These are phyloP conservation scores for Stegodyphus dumicola DNA, from an alignment of 1,140 invertebrate species.

Conservation along the genomic window DNA sequence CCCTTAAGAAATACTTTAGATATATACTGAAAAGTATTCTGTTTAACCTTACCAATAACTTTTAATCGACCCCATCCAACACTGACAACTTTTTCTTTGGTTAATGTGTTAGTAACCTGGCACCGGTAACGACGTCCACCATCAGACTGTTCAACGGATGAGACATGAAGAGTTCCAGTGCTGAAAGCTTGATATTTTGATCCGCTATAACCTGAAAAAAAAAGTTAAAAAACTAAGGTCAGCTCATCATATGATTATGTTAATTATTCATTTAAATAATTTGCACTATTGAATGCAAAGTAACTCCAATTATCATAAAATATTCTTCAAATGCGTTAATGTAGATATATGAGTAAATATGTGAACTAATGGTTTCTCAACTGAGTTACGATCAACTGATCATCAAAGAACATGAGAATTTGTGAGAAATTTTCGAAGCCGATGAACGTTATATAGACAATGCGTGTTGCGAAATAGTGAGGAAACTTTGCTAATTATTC, in stretches of 20 bases:
- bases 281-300: neutral
- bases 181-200: constrained; percentile 58
- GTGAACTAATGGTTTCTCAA: too few species aligned
- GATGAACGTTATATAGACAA: too few species aligned
- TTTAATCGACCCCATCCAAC: constrained; percentile 56
- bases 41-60: constrained; percentile 44
- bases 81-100: constrained; percentile 54
- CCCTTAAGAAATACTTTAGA: too few species aligned
- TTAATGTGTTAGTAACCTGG: constrained; percentile 59
- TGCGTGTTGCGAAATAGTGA: too few species aligned
- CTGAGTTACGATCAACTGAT: too few species aligned
- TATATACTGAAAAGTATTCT: neutral
- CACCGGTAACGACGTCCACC: constrained; percentile 58
- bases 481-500: too few species aligned
- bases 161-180: constrained; percentile 59
- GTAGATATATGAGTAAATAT: too few species aligned
- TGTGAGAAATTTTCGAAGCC: too few species aligned
- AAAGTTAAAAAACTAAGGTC: neutral
- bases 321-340: too few species aligned
- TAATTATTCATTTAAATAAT: neutral
- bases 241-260: neutral
- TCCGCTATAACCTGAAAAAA: constrained; percentile 48
- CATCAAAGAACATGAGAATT: too few species aligned
- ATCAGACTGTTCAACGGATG: constrained; percentile 41
- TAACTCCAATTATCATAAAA: too few species aligned